Evolutionary conservation across 2,797 vertebrate genomes (phyloP), one percentile per base, ranked within the genome.

Genomic region (Amblyraja radiata): DNA sequence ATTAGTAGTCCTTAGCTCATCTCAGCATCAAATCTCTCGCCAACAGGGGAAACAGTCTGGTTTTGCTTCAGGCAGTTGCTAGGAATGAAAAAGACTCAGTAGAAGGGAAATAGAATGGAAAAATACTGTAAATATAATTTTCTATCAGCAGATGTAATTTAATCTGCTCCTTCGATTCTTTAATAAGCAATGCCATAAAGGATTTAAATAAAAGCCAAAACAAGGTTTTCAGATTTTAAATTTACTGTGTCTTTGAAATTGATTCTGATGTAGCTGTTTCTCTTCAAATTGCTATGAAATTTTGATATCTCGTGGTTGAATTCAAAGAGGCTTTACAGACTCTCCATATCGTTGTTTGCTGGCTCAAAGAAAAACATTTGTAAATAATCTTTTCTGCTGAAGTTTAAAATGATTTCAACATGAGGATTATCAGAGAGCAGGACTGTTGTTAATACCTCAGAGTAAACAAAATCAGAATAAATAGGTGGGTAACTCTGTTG

Each of bases 281-380:
- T 68, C 1, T 23, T 36, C 8, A 71, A 25, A 73, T 46, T 91
- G 88, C 10, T 71, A 46, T 73, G 81, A 74, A 36, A 71, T 73
- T 46, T 90, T 32, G n/a, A 90, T 90, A 36, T 90, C 84, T 90
- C 28, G 61, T 68, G 63, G 61, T 18, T 18, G 63, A 90, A 90
- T 90, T 90, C 28, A 9, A 16, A 68, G 28, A 63, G 23, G 14
- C n/a, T 18, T 68, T 68, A 36, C 63, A 90, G n/a, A 63, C 61
- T 32, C 7, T 90, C n/a, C 9, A 25, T 32, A 90, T 32, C 18
- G 14, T 68, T 88, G 84, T 58, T 90, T 83, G 21, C 46, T 23
- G 8, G 46, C 39, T 54, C 10, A 23, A 83, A 81, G 25, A 83
- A 54, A 83, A 46, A 83, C 80, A 83, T 58, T 25, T 83, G 28